Base-by-base conservation (phyloP, 2,888 invertebrate species). In the Cerceris rybyensis region DNA sequence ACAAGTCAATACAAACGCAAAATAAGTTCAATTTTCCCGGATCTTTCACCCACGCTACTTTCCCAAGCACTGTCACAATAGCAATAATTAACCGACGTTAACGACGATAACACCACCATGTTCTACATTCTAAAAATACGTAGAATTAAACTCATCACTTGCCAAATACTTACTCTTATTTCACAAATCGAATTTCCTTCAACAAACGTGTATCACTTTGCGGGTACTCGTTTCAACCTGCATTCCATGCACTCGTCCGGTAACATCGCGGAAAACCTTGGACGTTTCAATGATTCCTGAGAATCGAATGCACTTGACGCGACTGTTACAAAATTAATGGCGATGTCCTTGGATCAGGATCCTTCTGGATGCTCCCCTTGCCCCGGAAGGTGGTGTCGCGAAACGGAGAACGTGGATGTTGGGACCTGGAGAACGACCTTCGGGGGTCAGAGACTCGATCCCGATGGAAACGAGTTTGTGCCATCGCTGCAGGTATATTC, bases 341-440 rank as follows among this genome's bases (percentile, higher is more conserved):
- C 64, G 61, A 60, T 41, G 68, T 28, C 81, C 70, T 74, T 63
- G 68, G 59, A 52, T 74, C 59, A 11, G 7, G 67, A 70, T 54
- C 43, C 64, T 61, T 42, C 55, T 70, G 70, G 61, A 52, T 52
- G 76, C 74, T 63, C 65, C 28, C 60, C 41, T 4, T 16, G 43
- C 39, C 52, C 64, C 71, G 72, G 72, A 73, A 84, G 60, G 72
- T 58, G 41, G n/a, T 16, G n/a, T 16, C 39, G 54, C 50, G 41
- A 64, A 66, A 58, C 67, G 64, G 68, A 65, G 70, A 69, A 55
- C 54, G 46, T 67, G 16, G 72, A 68, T 63, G 60, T 55, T 64
- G 58, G 52, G 65, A 61, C 70, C 63, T 81, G 73, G 71, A 59
- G 75, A 80, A 76, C 78, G 84, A 69, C 88, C 87, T 88, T 88